Evolutionary conservation across 2,888 invertebrate species (phyloP).

Genomic region (Nyleta sp.): DNA sequence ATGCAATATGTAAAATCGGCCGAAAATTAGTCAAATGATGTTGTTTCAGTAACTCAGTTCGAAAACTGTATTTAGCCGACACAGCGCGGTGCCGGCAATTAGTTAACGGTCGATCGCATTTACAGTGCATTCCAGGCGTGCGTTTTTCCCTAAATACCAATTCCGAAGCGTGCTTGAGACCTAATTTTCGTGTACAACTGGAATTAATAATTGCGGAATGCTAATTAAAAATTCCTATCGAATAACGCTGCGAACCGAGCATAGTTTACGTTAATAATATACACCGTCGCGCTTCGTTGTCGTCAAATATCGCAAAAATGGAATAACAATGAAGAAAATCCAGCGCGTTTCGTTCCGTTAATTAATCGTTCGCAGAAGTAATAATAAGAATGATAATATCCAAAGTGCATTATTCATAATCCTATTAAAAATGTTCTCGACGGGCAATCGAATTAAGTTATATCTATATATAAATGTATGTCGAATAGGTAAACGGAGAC

Average conservation of each 20-base stretch:
- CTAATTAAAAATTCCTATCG: conserved; percentile 43
- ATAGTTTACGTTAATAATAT: conserved; percentile 14
- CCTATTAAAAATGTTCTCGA: conserved; percentile 17
- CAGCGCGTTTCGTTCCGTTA: too few species aligned
- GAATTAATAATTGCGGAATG: conserved; percentile 41
- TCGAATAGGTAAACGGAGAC: conserved; percentile 3
- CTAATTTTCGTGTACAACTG: conserved; percentile 31
- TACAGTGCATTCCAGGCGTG: conserved; percentile 23
- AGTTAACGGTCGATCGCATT: conserved; percentile 27
- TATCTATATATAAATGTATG: conserved; percentile 43
- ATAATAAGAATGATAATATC: conserved; percentile 11
- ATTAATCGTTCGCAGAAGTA: conserved; percentile 1
- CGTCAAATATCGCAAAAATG: background rate
- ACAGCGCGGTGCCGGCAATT: conserved; percentile 17
- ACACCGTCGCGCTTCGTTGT: background rate
- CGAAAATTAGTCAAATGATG: conserved; percentile 38
- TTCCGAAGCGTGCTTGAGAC: conserved; percentile 14
- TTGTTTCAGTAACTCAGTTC: conserved; percentile 40
- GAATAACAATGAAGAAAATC: too few species aligned
- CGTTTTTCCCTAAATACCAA: conserved; percentile 20
- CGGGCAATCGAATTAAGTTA: conserved; percentile 41
- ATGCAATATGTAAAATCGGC: conserved; percentile 30
- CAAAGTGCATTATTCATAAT: conserved; percentile 5
- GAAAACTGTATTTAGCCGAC: conserved; percentile 37
- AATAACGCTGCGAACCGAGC: background rate